phyloP scores from a whole-genome alignment of 1,140 invertebrate genomes.

The Musca vetustissima region DNA sequence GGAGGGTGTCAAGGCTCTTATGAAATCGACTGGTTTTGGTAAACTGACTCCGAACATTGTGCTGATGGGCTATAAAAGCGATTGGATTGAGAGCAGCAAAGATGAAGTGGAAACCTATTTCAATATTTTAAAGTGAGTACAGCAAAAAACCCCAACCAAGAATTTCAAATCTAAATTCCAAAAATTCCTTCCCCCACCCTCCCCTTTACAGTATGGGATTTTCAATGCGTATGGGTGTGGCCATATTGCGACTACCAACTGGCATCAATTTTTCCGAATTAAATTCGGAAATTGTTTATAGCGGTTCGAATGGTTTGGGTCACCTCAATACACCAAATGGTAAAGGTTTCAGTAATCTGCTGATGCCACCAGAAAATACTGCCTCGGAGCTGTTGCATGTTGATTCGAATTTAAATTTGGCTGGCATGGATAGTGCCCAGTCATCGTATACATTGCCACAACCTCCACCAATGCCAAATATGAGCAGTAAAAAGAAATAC shows the following conservation, averaged over 20 bases:
- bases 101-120: slow-evolving; percentile 86
- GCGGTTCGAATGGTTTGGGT: slow-evolving; percentile 30
- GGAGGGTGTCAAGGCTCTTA: slow-evolving; percentile 74
- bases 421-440: slow-evolving; percentile 51
- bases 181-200: too few relatives aligned
- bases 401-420: slow-evolving; percentile 67
- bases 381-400: slow-evolving; percentile 65
- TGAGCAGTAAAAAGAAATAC: slow-evolving; percentile 37
- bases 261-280: slow-evolving; percentile 77
- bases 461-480: slow-evolving; percentile 46
- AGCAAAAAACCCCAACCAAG: not conserved
- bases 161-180: not conserved
- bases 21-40: slow-evolving; percentile 84
- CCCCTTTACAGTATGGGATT: slow-evolving; percentile 79
- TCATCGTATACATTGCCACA: slow-evolving; percentile 43
- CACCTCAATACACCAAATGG: slow-evolving; percentile 37
- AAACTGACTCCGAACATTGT: slow-evolving; percentile 92
- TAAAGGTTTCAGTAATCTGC: slow-evolving; percentile 47
- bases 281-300: slow-evolving; percentile 52
- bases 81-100: slow-evolving; percentile 77
- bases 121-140: slow-evolving; percentile 88
- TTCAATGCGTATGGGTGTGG: slow-evolving; percentile 85
- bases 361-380: slow-evolving; percentile 43
- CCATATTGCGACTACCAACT: slow-evolving; percentile 79
- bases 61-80: slow-evolving; percentile 90